phyloP scores from a whole-genome alignment of 1,140 invertebrate genomes.

The Sipha flava region DNA sequence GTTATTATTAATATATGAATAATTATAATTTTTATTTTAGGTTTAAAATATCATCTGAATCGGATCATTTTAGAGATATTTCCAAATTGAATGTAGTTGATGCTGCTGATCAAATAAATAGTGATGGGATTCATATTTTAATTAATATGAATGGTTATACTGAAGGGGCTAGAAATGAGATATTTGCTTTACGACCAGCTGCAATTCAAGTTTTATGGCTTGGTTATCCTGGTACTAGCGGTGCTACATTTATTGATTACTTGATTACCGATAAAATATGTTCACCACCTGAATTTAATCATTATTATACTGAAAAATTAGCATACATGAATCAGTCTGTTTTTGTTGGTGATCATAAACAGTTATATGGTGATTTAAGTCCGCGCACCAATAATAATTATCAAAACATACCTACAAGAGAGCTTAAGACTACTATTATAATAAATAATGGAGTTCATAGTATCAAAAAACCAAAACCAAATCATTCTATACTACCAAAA shows the following conservation, averaged over 20 bases:
- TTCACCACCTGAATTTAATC: constrained; percentile 75
- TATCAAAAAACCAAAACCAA: too few relatives aligned
- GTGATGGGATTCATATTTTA: constrained; percentile 92
- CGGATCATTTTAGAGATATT: constrained; percentile 94
- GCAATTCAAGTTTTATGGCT: constrained; percentile 99
- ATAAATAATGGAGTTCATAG: too few relatives aligned
- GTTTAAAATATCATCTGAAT: constrained; percentile 80
- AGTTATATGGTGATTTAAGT: constrained; percentile 97
- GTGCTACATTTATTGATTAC: constrained; percentile 98
- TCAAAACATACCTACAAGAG: constrained; percentile 49
- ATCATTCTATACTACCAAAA: constrained; percentile 56
- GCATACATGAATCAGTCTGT: constrained; percentile 98
- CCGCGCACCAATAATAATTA: constrained; percentile 70
- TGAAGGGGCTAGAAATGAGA: constrained; percentile 96
- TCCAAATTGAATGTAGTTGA: constrained; percentile 59
- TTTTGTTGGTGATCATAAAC: constrained; percentile 95
- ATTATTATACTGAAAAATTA: constrained; percentile 94
- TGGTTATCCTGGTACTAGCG: constrained; percentile 96
- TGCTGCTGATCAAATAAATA: constrained; percentile 87
- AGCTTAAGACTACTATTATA: constrained; percentile 43
- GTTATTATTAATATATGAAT: too few relatives aligned
- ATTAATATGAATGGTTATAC: constrained; percentile 99
- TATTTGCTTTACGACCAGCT: constrained; percentile 92
- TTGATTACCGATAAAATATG: constrained; percentile 92
- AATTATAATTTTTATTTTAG: constrained; percentile 55